These are phyloP conservation scores for Eledone cirrhosa DNA, from an alignment of 2,888 invertebrate species.

Conservation along the genomic window DNA sequence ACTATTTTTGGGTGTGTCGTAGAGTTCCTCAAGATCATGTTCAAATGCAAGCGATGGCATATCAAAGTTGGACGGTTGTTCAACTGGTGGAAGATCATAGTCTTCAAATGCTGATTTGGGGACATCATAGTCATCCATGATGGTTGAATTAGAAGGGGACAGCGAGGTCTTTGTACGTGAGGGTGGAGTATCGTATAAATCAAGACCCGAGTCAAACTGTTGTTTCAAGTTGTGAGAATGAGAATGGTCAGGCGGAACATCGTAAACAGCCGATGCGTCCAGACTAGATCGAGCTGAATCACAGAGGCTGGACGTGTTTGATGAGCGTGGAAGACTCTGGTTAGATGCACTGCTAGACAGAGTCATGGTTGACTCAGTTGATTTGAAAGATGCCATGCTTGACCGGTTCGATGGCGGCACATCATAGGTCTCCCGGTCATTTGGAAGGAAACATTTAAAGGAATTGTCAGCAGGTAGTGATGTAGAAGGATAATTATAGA, in stretches of 20 bases:
- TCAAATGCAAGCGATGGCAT: slow-evolving; percentile 38
- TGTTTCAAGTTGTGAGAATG: slow-evolving; percentile 44
- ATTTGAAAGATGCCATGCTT: slow-evolving; percentile 64
- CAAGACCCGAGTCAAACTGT: slow-evolving; percentile 61
- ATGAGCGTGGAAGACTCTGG: slow-evolving; percentile 72
- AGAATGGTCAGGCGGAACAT: slow-evolving; percentile 52
- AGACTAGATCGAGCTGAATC: slow-evolving; percentile 71
- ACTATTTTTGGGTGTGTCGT: slow-evolving; percentile 63
- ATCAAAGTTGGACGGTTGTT: background rate
- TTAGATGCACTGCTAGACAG: slow-evolving; percentile 58
- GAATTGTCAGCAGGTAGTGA: background rate
- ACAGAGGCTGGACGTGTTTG: slow-evolving; percentile 70
- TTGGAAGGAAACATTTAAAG: background rate
- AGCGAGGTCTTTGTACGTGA: slow-evolving; percentile 40
- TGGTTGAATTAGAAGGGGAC: slow-evolving; percentile 32
- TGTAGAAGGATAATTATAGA: slow-evolving; percentile 40
- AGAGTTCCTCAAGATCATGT: slow-evolving; percentile 61
- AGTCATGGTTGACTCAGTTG: slow-evolving; percentile 62
- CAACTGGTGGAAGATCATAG: slow-evolving; percentile 15
- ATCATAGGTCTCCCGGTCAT: slow-evolving; percentile 42
- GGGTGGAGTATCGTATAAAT: slow-evolving; percentile 75
- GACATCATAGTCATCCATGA: slow-evolving; percentile 58
- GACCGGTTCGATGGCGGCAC: slow-evolving; percentile 59
- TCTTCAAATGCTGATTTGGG: slow-evolving; percentile 40
- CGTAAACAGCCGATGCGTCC: slow-evolving; percentile 60